Conservation (phyloP, 1,140 invertebrate genomes). For the Kradibia gibbosae region DNA sequence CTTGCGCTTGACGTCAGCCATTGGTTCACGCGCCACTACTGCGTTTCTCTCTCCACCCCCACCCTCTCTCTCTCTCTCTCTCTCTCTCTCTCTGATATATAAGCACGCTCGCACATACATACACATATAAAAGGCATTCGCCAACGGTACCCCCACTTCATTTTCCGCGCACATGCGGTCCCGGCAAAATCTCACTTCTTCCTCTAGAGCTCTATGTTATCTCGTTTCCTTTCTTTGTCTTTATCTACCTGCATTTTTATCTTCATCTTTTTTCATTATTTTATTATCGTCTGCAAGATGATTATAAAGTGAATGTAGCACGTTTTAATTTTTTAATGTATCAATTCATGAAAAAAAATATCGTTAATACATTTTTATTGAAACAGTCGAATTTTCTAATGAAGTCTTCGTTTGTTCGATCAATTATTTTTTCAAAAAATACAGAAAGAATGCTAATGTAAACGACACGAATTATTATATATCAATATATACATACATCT, state of each 20-base stretch:
- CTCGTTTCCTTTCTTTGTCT: constrained; percentile 46
- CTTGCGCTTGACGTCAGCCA: constrained; percentile 35
- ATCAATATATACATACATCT: too few species aligned
- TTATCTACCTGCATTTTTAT: constrained; percentile 26
- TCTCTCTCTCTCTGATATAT: neutral
- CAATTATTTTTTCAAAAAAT: neutral
- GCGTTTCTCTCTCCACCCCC: neutral
- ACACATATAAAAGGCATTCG: too few species aligned
- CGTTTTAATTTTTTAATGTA: neutral
- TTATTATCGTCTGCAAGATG: neutral
- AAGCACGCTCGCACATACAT: too few species aligned
- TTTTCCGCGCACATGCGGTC: constrained; percentile 35
- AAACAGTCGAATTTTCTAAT: neutral
- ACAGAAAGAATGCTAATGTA: neutral
- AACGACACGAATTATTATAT: neutral
- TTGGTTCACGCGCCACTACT: constrained; percentile 5
- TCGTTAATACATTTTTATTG: neutral
- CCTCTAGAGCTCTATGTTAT: too few species aligned
- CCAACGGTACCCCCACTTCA: neutral
- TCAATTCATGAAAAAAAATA: neutral
- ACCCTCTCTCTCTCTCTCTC: neutral
- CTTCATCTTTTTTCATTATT: constrained; percentile 12
- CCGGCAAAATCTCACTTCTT: constrained; percentile 42
- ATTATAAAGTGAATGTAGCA: neutral
- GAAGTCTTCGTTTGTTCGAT: neutral